Evolutionary conservation across 2,113 vertebrate species (phyloP), one percentile per base, ranked within the genome.

Genomic region (Psilopsiagon aymara): DNA sequence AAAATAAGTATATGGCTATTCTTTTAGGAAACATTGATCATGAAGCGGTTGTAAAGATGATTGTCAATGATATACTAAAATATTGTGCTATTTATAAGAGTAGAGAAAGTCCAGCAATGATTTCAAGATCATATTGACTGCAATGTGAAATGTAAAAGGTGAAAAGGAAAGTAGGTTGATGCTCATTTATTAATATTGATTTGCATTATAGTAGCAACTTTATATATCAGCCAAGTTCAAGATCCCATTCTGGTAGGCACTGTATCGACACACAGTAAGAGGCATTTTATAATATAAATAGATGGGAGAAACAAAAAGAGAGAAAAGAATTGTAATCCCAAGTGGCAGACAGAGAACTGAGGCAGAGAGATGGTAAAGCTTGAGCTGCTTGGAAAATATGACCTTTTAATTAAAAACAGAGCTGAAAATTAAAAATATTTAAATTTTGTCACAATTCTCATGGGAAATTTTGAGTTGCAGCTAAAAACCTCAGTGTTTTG

Each of bases 351-450:
- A 78, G 55, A 86, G 37, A 97, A 82, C 69, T 91, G 66, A 92
- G 74, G 43, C 88, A 96, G 43, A 93, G 69, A 91, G 66, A 91
- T 53, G 77, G 86, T 60, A 94, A 96, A 88, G 88, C 86, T 91
- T 84, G 73, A 94, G 76, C 66, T 82, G 66, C 75, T 89, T 73
- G n/a, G 52, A 89, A 93, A 95, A 93, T 83, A 62, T 96, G 86
- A 94, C 88, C 91, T 94, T 96, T 95, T 90, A 96, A 95, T 96
- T 95, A 95, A 95, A 96, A 96, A 89, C 55, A 91, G 23, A 41
- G 77, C 69, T 82, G 89, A 86, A 97, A 96, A 96, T 96, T 62
- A 95, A 93, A 97, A 97, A 90, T 92, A 96, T 96, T 96, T 90
- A 92, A 96, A 92, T 97, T 94, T 94, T 84, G 87, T 73, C 76